These are phyloP conservation scores for Otolemur garnettii DNA, from an alignment of 2,113 vertebrate genomes.

Conservation along the genomic window DNA sequence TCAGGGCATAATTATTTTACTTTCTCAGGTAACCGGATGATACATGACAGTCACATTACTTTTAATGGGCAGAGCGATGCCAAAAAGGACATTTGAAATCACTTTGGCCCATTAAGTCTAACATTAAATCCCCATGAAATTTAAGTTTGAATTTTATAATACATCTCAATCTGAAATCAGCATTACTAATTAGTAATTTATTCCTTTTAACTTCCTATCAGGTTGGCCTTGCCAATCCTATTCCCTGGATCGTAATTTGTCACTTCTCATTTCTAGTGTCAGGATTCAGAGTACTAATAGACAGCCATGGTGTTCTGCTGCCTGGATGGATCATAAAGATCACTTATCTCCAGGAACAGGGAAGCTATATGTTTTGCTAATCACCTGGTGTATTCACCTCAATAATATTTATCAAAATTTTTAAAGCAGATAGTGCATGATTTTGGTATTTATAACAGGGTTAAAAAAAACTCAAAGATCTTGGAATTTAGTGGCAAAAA, in stretches of 20 bases:
- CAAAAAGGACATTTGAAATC: constrained; percentile 64
- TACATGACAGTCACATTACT: background rate
- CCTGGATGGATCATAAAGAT: background rate
- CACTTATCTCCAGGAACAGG: background rate
- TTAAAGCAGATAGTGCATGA: background rate
- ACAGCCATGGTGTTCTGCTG: background rate
- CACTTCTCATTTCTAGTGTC: constrained; percentile 7
- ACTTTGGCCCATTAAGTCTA: constrained; percentile 54
- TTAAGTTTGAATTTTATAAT: constrained; percentile 64
- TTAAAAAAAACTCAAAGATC: background rate
- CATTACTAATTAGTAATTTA: constrained; percentile 64
- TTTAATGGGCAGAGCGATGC: constrained; percentile 49
- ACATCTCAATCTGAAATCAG: constrained; percentile 44
- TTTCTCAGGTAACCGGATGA: constrained; percentile 55
- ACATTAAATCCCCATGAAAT: constrained; percentile 58
- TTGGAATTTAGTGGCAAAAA: background rate
- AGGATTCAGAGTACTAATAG: background rate
- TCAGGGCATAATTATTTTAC: constrained; percentile 55
- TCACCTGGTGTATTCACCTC: background rate
- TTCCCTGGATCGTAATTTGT: background rate
- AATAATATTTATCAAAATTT: background rate
- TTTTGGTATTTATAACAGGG: background rate
- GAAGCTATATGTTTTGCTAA: background rate
- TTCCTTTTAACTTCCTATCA: constrained; percentile 49
- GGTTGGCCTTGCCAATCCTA: background rate